Percentiles rank a stretch among this genome's conserved stretches.
Evolutionary conservation across 2,113 vertebrate species (phyloP).

Genomic region (Ancistrus triradiatus): DNA sequence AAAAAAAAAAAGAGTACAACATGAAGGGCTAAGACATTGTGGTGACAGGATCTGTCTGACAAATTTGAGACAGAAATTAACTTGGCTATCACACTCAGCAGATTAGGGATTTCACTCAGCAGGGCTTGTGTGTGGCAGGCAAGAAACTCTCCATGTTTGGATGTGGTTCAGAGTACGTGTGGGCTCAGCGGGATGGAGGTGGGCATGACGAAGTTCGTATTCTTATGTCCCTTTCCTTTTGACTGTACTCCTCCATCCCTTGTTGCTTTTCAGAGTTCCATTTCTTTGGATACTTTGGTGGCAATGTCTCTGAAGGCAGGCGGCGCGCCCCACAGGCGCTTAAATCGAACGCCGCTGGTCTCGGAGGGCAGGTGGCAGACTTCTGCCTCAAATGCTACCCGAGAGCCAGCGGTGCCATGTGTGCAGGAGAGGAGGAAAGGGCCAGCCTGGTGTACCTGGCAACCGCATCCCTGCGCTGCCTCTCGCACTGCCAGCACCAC

Average conservation of each 20-base stretch:
- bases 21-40: slow-evolving; percentile 50
- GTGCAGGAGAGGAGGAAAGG: slow-evolving; percentile 87
- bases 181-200: slow-evolving; percentile 42
- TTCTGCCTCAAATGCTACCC: slow-evolving; percentile 83
- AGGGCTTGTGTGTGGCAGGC: slow-evolving; percentile 35
- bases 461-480: slow-evolving; percentile 77
- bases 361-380: slow-evolving; percentile 83
- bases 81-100: slow-evolving; percentile 21
- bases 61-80: slow-evolving; percentile 34
- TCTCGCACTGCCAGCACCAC: slow-evolving; percentile 80
- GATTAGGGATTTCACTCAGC: slow-evolving; percentile 48
- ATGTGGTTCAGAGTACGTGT: slow-evolving; percentile 51
- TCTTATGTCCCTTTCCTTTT: slow-evolving; percentile 26
- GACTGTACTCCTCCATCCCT: slow-evolving; percentile 63
- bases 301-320: slow-evolving; percentile 83
- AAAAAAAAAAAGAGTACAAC: slow-evolving; percentile 64
- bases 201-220: slow-evolving; percentile 31
- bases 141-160: slow-evolving; percentile 36
- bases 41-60: slow-evolving; percentile 37
- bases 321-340: slow-evolving; percentile 79
- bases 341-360: slow-evolving; percentile 80
- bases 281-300: slow-evolving; percentile 82
- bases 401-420: slow-evolving; percentile 73
- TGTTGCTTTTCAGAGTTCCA: slow-evolving; percentile 70
- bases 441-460: slow-evolving; percentile 78